These are phyloP conservation scores for Nymphalis polychloros DNA, from an alignment of 2,888 invertebrate species.

Conservation along the genomic window DNA sequence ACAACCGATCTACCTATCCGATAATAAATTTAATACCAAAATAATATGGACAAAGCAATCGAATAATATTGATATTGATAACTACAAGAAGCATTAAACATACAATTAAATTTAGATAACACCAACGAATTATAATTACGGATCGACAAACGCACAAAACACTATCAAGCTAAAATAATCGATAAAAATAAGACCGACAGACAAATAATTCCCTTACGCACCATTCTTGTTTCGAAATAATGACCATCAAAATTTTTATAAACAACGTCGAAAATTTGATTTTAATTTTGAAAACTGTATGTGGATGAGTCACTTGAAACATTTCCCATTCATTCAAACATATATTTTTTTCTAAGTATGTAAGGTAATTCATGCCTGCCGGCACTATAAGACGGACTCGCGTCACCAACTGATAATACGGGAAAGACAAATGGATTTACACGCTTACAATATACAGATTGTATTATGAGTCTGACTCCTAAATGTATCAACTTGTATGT, in stretches of 20 bases:
- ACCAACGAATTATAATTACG: constrained; percentile 28
- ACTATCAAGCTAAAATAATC: constrained; percentile 50
- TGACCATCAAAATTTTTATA: neutral
- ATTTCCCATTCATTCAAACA: neutral
- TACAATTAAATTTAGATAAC: constrained; percentile 27
- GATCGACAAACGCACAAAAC: constrained; percentile 39
- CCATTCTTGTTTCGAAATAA: neutral
- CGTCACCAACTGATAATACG: constrained; percentile 59
- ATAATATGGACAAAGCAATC: constrained; percentile 33
- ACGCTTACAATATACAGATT: constrained; percentile 72
- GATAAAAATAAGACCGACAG: constrained; percentile 1
- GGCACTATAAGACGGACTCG: constrained; percentile 47
- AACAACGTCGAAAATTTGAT: neutral
- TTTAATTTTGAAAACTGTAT: neutral
- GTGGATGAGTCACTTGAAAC: neutral
- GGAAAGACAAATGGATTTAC: constrained; percentile 81
- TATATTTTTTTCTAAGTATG: neutral
- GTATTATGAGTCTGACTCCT: constrained; percentile 68
- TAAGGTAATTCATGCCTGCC: constrained; percentile 30
- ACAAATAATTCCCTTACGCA: neutral
- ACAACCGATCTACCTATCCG: constrained; percentile 35
- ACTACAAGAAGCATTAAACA: constrained; percentile 34
- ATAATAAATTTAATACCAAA: constrained; percentile 27
- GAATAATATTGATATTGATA: constrained; percentile 30
- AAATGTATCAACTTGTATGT: constrained; percentile 49